phyloP scores from a whole-genome alignment of 2,888 invertebrate genomes.

The Nasonovia ribisnigri region DNA sequence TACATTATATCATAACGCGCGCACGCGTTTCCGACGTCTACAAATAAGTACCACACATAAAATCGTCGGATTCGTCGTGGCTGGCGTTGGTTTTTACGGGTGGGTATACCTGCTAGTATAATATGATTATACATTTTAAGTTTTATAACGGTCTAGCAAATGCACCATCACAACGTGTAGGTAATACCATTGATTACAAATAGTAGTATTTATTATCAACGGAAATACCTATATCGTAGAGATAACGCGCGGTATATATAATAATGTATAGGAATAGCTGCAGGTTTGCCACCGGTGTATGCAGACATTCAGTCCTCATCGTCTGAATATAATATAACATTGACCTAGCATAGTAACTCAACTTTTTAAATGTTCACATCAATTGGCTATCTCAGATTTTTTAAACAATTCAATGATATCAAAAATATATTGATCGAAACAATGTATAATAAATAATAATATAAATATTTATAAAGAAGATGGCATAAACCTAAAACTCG shows the following conservation, averaged over 20 bases:
- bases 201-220: too few relatives aligned
- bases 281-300: not conserved
- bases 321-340: too few relatives aligned
- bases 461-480: too few relatives aligned
- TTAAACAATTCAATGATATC: too few relatives aligned
- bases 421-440: too few relatives aligned
- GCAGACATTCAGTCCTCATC: too few relatives aligned
- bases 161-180: not conserved
- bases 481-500: too few relatives aligned
- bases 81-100: not conserved
- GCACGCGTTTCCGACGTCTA: slow-evolving; percentile 27
- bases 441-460: too few relatives aligned
- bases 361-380: too few relatives aligned
- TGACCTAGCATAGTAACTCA: too few relatives aligned
- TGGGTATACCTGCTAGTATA: not conserved
- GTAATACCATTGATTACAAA: too few relatives aligned
- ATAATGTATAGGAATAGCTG: not conserved
- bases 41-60: not conserved
- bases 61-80: not conserved
- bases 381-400: too few relatives aligned
- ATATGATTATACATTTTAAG: not conserved
- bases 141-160: not conserved
- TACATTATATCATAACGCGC: not conserved
- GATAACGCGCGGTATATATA: not conserved
- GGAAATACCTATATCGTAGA: not conserved